Percentiles rank a stretch among this genome's conserved stretches.
phyloP scores from a whole-genome alignment of 2,888 invertebrate genomes.

The Itoplectis maculator region DNA sequence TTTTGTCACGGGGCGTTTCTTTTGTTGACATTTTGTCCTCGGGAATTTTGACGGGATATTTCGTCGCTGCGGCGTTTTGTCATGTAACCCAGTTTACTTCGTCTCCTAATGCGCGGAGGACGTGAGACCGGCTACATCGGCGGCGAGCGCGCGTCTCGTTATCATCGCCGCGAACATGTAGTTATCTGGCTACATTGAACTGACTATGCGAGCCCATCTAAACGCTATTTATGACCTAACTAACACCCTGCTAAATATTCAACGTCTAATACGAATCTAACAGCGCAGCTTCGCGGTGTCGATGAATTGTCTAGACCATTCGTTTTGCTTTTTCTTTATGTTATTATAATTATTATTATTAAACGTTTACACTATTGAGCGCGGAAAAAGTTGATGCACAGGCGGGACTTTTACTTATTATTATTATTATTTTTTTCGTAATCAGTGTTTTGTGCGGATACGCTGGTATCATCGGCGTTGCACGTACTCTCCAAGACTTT shows the following conservation, averaged over 20 bases:
- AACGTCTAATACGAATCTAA: constrained; percentile 51
- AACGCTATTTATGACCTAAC: constrained; percentile 43
- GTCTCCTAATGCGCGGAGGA: neutral
- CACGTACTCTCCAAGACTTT: constrained; percentile 12
- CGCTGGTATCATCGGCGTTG: constrained; percentile 8
- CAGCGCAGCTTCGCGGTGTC: constrained; percentile 33
- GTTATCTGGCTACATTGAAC: no score
- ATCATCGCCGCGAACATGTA: neutral
- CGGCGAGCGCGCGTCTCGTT: neutral
- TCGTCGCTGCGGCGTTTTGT: no score
- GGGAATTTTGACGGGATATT: no score
- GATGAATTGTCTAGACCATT: constrained; percentile 31
- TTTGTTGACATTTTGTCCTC: no score
- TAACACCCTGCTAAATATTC: constrained; percentile 67
- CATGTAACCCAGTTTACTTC: no score
- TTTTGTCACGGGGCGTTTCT: no score
- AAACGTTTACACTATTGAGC: constrained; percentile 30
- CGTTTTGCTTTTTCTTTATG: constrained; percentile 9
- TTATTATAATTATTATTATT: neutral
- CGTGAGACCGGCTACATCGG: neutral
- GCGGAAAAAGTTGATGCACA: constrained; percentile 32
- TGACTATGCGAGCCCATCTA: constrained; percentile 61
- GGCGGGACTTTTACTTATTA: constrained; percentile 36
- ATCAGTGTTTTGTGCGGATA: neutral
- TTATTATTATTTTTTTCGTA: no score